Evolutionary conservation across 1,140 invertebrate species (phyloP).

Genomic region (Ceratina australensis): DNA sequence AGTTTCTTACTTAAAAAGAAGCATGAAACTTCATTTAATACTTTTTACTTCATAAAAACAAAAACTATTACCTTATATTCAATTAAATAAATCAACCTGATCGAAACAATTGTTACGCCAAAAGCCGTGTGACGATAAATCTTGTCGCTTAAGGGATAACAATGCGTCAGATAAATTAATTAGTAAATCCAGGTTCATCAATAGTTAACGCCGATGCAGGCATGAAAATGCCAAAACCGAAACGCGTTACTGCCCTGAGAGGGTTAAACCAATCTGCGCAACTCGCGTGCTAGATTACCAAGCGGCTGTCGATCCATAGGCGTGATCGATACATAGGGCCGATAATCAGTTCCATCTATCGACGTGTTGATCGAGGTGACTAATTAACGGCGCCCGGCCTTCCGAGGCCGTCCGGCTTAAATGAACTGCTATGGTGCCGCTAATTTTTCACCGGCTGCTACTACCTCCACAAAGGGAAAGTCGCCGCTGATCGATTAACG

Average conservation of each 20-base stretch:
- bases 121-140: neutral
- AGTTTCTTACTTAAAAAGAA: too few relatives aligned
- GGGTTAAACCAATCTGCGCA: conserved; percentile 12
- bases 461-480: neutral
- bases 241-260: conserved; percentile 2
- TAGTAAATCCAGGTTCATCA: conserved; percentile 3
- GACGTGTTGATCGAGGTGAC: conserved; percentile 25
- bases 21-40: too few relatives aligned
- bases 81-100: too few relatives aligned
- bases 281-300: conserved; percentile 12
- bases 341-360: conserved; percentile 7
- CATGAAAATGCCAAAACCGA: conserved; percentile 13
- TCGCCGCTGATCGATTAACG: neutral
- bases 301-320: conserved; percentile 18
- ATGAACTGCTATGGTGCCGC: neutral
- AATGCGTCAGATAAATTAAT: neutral
- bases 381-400: conserved; percentile 18
- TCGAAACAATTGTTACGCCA: neutral
- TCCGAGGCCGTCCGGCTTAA: neutral
- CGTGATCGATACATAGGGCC: conserved; percentile 1
- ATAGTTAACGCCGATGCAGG: neutral
- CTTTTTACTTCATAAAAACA: too few relatives aligned
- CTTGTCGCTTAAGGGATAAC: neutral
- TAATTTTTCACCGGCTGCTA: neutral
- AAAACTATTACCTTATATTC: too few relatives aligned